Conservation (phyloP, 2,113 vertebrate species). For the Lycaon pictus region DNA sequence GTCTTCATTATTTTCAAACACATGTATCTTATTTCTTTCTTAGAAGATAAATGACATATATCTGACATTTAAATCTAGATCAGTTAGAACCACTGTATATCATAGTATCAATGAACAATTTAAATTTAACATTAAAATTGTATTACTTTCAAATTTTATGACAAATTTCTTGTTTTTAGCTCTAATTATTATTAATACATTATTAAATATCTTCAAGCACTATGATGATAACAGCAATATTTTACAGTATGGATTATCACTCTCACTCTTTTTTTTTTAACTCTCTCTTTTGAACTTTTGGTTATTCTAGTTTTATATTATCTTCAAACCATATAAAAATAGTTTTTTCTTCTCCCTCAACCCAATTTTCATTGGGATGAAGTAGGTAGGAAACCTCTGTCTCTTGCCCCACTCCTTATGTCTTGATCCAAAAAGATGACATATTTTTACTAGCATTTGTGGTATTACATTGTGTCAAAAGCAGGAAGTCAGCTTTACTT, state of each 20-base stretch:
- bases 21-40: not conserved
- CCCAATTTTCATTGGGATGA: not conserved
- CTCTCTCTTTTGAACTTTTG: not conserved
- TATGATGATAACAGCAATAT: not conserved
- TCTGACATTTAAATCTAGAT: not conserved
- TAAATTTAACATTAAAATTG: not conserved
- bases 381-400: not conserved
- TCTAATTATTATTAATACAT: not conserved
- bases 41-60: not conserved
- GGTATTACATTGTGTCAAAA: not conserved
- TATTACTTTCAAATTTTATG: not conserved
- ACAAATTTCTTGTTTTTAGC: not conserved
- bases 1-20: not conserved
- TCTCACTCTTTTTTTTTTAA: not conserved
- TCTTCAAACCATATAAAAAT: not conserved
- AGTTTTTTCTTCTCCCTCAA: not conserved
- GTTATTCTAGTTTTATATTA: conserved; percentile 17
- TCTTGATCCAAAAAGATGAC: not conserved
- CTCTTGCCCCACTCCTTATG: not conserved
- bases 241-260: not conserved
- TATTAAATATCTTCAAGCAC: not conserved
- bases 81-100: not conserved
- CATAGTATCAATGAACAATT: not conserved
- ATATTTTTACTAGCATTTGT: not conserved
- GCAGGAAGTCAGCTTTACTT: not conserved